Evolutionary conservation across 92 coral and sea anemone species (phyloP).

Genomic region (Blastomussa wellsi): DNA sequence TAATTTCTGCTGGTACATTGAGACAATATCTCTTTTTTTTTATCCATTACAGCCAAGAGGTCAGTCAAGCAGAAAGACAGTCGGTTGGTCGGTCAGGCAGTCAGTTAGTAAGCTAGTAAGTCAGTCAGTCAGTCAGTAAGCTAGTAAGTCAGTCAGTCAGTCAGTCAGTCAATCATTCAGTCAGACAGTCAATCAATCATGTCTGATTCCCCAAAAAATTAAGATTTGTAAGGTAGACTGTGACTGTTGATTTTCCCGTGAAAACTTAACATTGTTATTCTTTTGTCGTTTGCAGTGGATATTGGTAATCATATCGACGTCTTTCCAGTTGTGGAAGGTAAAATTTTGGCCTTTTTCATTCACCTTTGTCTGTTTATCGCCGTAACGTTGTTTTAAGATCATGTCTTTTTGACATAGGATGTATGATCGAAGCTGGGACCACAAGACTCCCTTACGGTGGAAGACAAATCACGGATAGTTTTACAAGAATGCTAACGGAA

Average conservation of each 20-base stretch:
- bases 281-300: conserved; percentile 67
- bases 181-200: too few relatives aligned
- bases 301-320: conserved; percentile 92
- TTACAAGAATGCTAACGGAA: conserved; percentile 79
- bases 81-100: too few relatives aligned
- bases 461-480: conserved; percentile 84
- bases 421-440: conserved; percentile 85
- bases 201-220: too few relatives aligned
- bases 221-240: not conserved
- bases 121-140: too few relatives aligned
- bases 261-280: not conserved
- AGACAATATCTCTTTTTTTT: too few relatives aligned
- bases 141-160: too few relatives aligned
- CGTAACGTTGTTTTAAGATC: not conserved
- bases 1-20: too few relatives aligned
- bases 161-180: too few relatives aligned
- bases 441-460: conserved; percentile 91
- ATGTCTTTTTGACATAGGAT: conserved; percentile 46
- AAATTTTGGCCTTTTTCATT: not conserved
- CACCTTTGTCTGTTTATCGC: not conserved
- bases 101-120: too few relatives aligned
- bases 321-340: conserved; percentile 96
- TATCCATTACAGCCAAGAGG: too few relatives aligned
- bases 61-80: too few relatives aligned
- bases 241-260: not conserved